These are phyloP conservation scores for Raja brachyura DNA, from an alignment of 2,113 vertebrate genomes.

Conservation along the genomic window DNA sequence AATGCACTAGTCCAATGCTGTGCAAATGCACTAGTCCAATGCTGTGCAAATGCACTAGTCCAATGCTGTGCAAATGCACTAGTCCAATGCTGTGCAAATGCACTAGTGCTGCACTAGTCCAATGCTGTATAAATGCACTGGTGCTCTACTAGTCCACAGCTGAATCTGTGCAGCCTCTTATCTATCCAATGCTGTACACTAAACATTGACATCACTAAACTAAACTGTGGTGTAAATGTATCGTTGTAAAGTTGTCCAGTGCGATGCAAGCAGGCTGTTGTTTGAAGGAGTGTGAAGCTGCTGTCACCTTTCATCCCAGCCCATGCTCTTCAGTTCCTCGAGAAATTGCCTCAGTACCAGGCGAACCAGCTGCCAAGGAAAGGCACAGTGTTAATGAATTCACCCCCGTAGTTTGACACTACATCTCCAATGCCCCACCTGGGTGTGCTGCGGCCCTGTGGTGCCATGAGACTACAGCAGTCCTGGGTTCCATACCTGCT, in stretches of 20 bases:
- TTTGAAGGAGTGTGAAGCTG: not conserved
- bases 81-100: too few species aligned
- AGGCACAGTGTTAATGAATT: constrained; percentile 33
- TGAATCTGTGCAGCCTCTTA: too few species aligned
- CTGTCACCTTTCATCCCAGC: constrained; percentile 74
- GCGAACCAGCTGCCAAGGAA: constrained; percentile 65
- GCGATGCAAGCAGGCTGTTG: not conserved
- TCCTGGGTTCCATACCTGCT: not conserved
- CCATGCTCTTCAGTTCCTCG: constrained; percentile 66
- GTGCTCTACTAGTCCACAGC: too few species aligned
- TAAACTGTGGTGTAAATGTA: too few species aligned
- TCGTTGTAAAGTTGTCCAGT: not conserved
- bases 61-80: too few species aligned
- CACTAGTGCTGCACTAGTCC: too few species aligned
- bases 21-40: too few species aligned
- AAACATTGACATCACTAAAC: too few species aligned
- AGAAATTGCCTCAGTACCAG: constrained; percentile 76
- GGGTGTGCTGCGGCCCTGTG: not conserved
- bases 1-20: too few species aligned
- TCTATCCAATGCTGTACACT: too few species aligned
- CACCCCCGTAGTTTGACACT: not conserved
- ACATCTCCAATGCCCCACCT: not conserved
- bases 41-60: too few species aligned
- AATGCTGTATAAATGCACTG: too few species aligned
- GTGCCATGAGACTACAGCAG: not conserved